Percentiles rank a stretch among this genome's conserved stretches.
Conservation (phyloP, 1,140 invertebrate species). For the Dreissena rostriformis region DNA sequence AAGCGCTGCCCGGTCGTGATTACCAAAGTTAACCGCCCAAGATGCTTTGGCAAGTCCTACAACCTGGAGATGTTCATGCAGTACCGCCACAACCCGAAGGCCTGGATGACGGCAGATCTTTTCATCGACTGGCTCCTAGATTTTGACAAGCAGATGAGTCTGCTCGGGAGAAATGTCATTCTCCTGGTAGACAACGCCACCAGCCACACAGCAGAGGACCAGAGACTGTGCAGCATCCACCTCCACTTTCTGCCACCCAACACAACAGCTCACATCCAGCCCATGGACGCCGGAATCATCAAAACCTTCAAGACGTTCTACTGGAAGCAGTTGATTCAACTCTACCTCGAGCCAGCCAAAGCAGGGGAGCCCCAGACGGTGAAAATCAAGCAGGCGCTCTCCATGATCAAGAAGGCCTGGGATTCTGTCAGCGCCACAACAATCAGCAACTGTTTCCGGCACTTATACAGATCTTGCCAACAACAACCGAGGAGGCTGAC, state of each 20-base stretch:
- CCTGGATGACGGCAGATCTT: slow-evolving; percentile 50
- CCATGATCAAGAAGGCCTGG: too few species aligned
- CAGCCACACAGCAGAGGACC: slow-evolving; percentile 2
- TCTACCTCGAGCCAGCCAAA: too few species aligned
- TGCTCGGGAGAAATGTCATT: too few species aligned
- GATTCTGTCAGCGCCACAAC: not conserved
- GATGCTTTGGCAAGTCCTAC: slow-evolving; percentile 14
- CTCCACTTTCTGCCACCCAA: too few species aligned
- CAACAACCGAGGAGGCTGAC: not conserved
- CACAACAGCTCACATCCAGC: slow-evolving; percentile 7
- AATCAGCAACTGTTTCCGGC: slow-evolving; percentile 15
- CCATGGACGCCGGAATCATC: slow-evolving; percentile 15
- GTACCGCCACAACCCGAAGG: slow-evolving; percentile 31
- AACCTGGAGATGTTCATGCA: slow-evolving; percentile 10
- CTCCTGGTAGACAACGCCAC: slow-evolving; percentile 16
- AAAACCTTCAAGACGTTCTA: not conserved
- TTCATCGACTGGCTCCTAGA: slow-evolving; percentile 25
- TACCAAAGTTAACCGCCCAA: not conserved
- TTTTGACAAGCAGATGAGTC: slow-evolving; percentile 24
- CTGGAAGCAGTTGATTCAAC: not conserved
- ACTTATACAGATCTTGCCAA: not conserved
- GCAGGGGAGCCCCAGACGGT: not conserved
- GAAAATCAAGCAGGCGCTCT: too few species aligned
- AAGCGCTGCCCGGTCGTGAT: not conserved
- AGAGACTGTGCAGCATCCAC: not conserved